These are phyloP conservation scores for Riptortus pedestris DNA, from an alignment of 1,140 invertebrate genomes.

Conservation along the genomic window DNA sequence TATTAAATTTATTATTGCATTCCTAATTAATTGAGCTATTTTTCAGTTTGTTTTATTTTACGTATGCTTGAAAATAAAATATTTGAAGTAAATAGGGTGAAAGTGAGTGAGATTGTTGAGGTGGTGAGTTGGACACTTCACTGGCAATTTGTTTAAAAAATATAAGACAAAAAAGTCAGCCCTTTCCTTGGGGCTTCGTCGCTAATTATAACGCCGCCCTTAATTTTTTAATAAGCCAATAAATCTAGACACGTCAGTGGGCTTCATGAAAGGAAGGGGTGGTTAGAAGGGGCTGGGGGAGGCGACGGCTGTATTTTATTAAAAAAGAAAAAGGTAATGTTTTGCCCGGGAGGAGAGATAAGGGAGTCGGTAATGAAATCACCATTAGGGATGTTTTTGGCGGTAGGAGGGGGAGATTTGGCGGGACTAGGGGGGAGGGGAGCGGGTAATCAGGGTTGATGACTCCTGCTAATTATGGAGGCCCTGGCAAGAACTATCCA, in stretches of 20 bases:
- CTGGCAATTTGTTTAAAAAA: too few relatives aligned
- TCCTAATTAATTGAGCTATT: too few relatives aligned
- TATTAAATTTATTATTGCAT: too few relatives aligned
- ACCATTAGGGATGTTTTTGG: constrained; percentile 8
- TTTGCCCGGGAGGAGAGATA: not conserved
- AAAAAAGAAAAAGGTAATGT: constrained; percentile 1
- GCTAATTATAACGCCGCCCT: constrained; percentile 2
- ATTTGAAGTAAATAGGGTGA: too few relatives aligned
- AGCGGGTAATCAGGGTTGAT: not conserved
- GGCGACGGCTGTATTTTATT: constrained; percentile 9
- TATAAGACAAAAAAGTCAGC: too few relatives aligned
- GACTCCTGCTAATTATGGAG: not conserved
- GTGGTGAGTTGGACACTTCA: too few relatives aligned
- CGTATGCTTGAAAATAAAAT: too few relatives aligned
- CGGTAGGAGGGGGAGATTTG: not conserved
- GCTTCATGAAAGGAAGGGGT: not conserved
- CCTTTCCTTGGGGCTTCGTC: too few relatives aligned
- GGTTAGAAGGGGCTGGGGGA: not conserved
- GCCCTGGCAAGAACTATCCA: constrained; percentile 10
- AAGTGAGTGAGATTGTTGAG: too few relatives aligned
- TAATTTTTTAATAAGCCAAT: constrained; percentile 17
- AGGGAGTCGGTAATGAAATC: constrained; percentile 7
- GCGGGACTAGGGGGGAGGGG: not conserved
- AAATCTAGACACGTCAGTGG: not conserved
- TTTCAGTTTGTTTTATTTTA: too few relatives aligned